Conservation (phyloP, 1,140 invertebrate species). For the Drosophila insularis region DNA sequence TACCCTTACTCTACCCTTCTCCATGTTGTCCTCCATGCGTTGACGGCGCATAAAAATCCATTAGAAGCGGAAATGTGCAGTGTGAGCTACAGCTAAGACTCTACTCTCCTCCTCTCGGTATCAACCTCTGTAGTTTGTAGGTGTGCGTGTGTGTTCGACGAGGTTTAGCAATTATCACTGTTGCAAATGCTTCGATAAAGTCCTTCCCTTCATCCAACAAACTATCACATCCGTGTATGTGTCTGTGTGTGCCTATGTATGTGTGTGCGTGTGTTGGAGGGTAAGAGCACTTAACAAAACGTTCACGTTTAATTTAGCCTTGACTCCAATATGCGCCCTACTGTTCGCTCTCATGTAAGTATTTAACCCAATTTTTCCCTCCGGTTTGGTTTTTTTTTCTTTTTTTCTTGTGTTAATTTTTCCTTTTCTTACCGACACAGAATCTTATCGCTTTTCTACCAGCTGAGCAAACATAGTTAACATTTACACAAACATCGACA, state of each 20-base stretch:
- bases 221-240: slow-evolving; percentile 27
- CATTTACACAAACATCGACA: slow-evolving; percentile 13
- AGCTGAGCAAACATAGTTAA: slow-evolving; percentile 22
- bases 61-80: slow-evolving; percentile 67
- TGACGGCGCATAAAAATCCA: slow-evolving; percentile 67
- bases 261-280: slow-evolving; percentile 14
- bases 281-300: slow-evolving; percentile 53
- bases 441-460: slow-evolving; percentile 32
- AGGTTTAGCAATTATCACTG: slow-evolving; percentile 72
- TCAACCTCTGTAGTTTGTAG: background rate
- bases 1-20: background rate
- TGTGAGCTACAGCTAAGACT: slow-evolving; percentile 12
- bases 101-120: background rate
- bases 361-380: slow-evolving; percentile 67
- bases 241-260: background rate
- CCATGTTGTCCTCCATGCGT: slow-evolving; percentile 22
- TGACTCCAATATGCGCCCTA: slow-evolving; percentile 52
- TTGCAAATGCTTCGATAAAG: slow-evolving; percentile 61
- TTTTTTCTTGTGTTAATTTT: slow-evolving; percentile 43
- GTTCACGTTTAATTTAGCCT: slow-evolving; percentile 58
- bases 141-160: slow-evolving; percentile 23
- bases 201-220: background rate
- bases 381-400: no score
- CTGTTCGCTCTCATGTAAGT: slow-evolving; percentile 25
- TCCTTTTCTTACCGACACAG: slow-evolving; percentile 22